phyloP scores from a whole-genome alignment of 30 jellyfish, hydroid and myxozoan genomes.

The Nemopilema nomurai region DNA sequence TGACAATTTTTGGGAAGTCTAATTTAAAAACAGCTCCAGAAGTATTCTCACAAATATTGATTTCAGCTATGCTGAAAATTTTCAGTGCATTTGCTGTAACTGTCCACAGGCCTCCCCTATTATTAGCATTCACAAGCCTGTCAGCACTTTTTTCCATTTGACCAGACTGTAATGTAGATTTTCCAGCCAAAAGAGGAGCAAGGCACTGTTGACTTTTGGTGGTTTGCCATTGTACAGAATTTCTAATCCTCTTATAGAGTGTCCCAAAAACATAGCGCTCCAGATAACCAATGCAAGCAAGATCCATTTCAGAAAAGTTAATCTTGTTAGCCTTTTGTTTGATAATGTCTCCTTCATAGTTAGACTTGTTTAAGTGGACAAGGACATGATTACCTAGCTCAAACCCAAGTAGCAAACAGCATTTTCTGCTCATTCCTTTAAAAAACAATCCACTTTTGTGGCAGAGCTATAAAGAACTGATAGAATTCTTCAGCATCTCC shows the following conservation, averaged over 20 bases:
- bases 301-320: conserved; percentile 40
- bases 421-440: conserved; percentile 1
- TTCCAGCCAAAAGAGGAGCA: conserved; percentile 19
- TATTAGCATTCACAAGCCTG: conserved; percentile 59
- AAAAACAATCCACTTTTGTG: conserved; percentile 13
- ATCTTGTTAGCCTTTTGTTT: conserved; percentile 33
- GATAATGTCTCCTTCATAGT: conserved; percentile 41
- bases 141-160: conserved; percentile 27
- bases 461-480: conserved; percentile 47
- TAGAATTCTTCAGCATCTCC: conserved; percentile 71
- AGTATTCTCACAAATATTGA: neutral
- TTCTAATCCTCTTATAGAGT: conserved; percentile 41
- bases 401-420: conserved; percentile 57
- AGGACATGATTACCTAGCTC: conserved; percentile 74
- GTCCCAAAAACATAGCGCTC: conserved; percentile 69
- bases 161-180: conserved; percentile 1
- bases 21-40: conserved; percentile 29
- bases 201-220: conserved; percentile 45
- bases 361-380: conserved; percentile 59
- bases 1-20: conserved; percentile 22
- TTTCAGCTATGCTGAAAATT: conserved; percentile 40
- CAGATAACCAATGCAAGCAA: conserved; percentile 22
- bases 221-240: conserved; percentile 35
- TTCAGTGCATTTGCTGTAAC: conserved; percentile 41
- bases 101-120: conserved; percentile 65